Evolutionary conservation across 2,888 invertebrate genomes (phyloP), one percentile per base, ranked within the genome.

Genomic region (Urechis unicinctus): DNA sequence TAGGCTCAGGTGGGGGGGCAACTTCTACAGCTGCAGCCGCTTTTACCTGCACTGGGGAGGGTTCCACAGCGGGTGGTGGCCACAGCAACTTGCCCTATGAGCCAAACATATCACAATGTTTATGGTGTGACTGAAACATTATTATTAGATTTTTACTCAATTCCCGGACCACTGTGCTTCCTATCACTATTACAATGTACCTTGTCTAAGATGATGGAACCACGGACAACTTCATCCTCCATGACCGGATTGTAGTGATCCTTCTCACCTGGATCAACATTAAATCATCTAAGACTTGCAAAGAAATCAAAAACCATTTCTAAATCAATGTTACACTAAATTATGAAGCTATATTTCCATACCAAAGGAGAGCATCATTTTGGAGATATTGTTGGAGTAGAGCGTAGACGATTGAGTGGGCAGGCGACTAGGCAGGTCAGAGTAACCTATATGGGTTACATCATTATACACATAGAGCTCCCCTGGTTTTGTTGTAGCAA

Each of bases 321-420:
- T 17, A 49, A 49, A 49, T 21, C 24, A n/a, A n/a, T n/a, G n/a
- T 36, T 36, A 36, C 9, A 17, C 17, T 9, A 36, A 36, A 36
- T 36, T 17, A 22, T 45, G 9, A 17, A 26, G 9, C 47, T 47
- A 48, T 9, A 36, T 36, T 36, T 36, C 36, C 78, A 77, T 77
- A 85, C 89, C 89, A 62, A 91, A 84, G 51, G 89, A 88, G 1
- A 91, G 79, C 6, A 92, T 79, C 66, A 91, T 86, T 71, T 92
- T 92, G 22, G 89, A 88, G 64, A 92, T 89, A 73, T 92, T 92
- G 77, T 92, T 92, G n/a, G 88, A 89, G 73, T 91, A 92, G 25
- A 92, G 81, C 0, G 89, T 89, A 29, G 89, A 89, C 53, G 89
- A 87, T 77, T 91, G 90, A 0, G 90, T 88, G 0, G 91, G 89